These are phyloP conservation scores for Trematomus bernacchii DNA, from an alignment of 2,797 vertebrate species.

Conservation along the genomic window DNA sequence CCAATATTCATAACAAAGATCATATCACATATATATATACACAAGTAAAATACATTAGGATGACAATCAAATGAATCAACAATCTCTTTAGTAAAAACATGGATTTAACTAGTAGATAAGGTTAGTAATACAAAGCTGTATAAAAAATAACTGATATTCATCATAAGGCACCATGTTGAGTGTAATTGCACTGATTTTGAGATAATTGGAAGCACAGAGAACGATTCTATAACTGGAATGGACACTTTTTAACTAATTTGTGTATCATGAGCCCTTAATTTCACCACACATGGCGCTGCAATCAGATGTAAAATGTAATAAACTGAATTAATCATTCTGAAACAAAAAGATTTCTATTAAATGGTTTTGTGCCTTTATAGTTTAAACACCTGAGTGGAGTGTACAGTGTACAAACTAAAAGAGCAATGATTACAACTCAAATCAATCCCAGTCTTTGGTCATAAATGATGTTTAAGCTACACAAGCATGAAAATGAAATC, in stretches of 20 bases:
- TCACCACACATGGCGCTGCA: not conserved
- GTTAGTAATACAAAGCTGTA: not conserved
- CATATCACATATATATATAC: not conserved
- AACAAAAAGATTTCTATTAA: not conserved
- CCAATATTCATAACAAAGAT: not conserved
- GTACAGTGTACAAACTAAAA: constrained; percentile 23
- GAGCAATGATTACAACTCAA: not conserved
- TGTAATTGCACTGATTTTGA: not conserved
- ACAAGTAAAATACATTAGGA: not conserved
- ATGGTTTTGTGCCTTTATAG: not conserved
- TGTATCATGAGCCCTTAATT: not conserved
- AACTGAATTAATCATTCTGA: not conserved
- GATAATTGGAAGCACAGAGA: not conserved
- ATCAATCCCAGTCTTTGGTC: constrained; percentile 3
- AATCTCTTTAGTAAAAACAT: not conserved
- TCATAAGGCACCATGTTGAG: constrained; percentile 18
- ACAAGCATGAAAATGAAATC: constrained; percentile 1
- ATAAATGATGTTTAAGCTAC: constrained; percentile 1
- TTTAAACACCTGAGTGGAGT: constrained; percentile 45
- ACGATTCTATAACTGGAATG: not conserved
- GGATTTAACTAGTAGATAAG: not conserved
- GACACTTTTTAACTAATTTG: not conserved
- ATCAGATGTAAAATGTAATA: not conserved
- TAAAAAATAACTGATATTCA: not conserved
- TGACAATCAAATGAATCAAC: constrained; percentile 1